Base-by-base conservation (phyloP, 2,888 invertebrate genomes). In the Polyommatus icarus region DNA sequence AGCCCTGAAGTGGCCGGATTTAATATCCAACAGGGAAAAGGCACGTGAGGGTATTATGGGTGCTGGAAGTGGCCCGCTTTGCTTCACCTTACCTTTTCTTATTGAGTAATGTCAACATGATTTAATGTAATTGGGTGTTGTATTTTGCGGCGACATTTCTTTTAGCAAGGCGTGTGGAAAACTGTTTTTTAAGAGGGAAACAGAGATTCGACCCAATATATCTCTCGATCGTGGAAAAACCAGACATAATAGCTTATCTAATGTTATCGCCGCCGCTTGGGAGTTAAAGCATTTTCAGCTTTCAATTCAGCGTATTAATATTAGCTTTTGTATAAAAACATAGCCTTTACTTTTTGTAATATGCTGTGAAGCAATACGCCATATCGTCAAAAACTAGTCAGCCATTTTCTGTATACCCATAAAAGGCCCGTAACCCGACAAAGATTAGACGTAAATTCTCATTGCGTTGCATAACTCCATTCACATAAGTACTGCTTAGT, bases 21-120 rank as follows among this genome's bases (percentile, higher is more conserved):
- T 77, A 71, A 77, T 77, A 77, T 77, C 76, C 59, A 24, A 24
- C 24, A 61, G 61, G 72, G 40, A 1, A 71, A 76, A 61, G 71
- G 76, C n/a, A n/a, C 59, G 76, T n/a, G 79, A 79, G 61, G 78
- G 78, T 79, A 78, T 79, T 79, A 80, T 79, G 78, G 80, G 80
- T 32, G 76, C 59, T 72, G 46, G 54, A 50, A 78, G 77, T 77
- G 76, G 78, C 73, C 77, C 75, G 76, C 78, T 79, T 78, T 75
- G 54, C 78, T 57, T 57, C 40, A 67, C 76, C 54, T 79, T 76
- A 36, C n/a, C 67, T 57, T 59, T 71, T 29, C 7, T 73, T 20
- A 32, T 71, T 72, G 20, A 20, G 72, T 20, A 40, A 20, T 40
- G 72, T 40, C 72, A 72, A 72, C 72, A 46, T 40, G 40, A 72